phyloP scores from a whole-genome alignment of 2,113 vertebrate species.

The Anhinga rufa region DNA sequence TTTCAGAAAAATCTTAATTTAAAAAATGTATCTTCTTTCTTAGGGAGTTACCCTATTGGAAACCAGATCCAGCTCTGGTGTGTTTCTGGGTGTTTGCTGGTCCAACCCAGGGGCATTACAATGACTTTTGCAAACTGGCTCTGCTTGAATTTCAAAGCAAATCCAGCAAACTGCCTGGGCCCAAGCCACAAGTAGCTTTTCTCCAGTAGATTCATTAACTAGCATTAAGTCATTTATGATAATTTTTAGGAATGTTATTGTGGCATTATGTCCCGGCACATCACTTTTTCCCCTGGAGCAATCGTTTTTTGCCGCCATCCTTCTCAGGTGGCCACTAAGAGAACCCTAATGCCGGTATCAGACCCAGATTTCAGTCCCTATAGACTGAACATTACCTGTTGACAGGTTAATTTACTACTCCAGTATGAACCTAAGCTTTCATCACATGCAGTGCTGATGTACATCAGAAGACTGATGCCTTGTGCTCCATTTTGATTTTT shows the following conservation, averaged over 20 bases:
- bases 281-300: neutral
- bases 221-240: neutral
- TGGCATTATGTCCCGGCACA: no score
- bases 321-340: neutral
- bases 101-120: accelerated
- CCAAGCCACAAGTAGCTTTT: neutral
- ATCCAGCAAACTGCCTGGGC: neutral
- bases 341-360: neutral
- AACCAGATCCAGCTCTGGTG: neutral
- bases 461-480: neutral
- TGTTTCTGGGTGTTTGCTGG: neutral
- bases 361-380: neutral
- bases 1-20: neutral
- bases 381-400: neutral
- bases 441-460: neutral
- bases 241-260: neutral
- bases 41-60: neutral
- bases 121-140: neutral
- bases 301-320: neutral
- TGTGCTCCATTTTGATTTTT: neutral
- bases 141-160: neutral
- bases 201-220: neutral
- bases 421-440: neutral
- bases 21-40: neutral
- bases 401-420: neutral